phyloP scores from a whole-genome alignment of 2,888 invertebrate species.

The Pristionchus exspectatus region DNA sequence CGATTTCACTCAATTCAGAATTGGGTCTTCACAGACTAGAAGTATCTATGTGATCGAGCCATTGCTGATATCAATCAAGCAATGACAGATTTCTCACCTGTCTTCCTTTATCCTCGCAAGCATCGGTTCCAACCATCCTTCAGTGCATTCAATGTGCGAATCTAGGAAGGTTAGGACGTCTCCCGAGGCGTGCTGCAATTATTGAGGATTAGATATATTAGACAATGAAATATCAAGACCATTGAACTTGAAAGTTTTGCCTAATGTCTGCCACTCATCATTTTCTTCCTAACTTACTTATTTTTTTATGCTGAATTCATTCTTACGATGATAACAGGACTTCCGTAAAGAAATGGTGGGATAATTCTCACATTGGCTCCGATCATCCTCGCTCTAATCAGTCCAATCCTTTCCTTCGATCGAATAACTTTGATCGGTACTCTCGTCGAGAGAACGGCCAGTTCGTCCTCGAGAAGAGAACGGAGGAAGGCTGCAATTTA shows the following conservation, averaged over 20 bases:
- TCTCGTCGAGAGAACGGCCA: conserved; percentile 86
- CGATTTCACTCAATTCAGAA: background rate
- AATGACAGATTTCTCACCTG: conserved; percentile 80
- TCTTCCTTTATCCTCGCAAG: conserved; percentile 93
- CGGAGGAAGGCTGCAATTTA: conserved; percentile 91
- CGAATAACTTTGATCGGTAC: conserved; percentile 88
- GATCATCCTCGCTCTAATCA: conserved; percentile 94
- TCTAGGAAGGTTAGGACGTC: conserved; percentile 95
- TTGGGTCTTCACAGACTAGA: too few species aligned
- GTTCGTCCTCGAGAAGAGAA: conserved; percentile 91
- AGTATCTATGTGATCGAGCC: too few species aligned
- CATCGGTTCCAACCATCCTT: conserved; percentile 98
- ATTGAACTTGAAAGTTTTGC: too few species aligned
- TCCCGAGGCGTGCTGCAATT: conserved; percentile 88
- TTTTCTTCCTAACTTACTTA: background rate
- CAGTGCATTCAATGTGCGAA: conserved; percentile 96
- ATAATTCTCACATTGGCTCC: conserved; percentile 85
- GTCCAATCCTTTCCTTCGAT: conserved; percentile 93
- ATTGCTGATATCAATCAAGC: too few species aligned
- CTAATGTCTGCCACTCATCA: too few species aligned
- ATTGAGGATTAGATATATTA: too few species aligned
- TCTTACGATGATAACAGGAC: too few species aligned
- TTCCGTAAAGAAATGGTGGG: too few species aligned
- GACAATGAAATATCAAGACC: too few species aligned
- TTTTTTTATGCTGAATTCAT: background rate